Evolutionary conservation across 1,140 invertebrate species (phyloP), one percentile per base, ranked within the genome.

Genomic region (Zaprionus davidi): DNA sequence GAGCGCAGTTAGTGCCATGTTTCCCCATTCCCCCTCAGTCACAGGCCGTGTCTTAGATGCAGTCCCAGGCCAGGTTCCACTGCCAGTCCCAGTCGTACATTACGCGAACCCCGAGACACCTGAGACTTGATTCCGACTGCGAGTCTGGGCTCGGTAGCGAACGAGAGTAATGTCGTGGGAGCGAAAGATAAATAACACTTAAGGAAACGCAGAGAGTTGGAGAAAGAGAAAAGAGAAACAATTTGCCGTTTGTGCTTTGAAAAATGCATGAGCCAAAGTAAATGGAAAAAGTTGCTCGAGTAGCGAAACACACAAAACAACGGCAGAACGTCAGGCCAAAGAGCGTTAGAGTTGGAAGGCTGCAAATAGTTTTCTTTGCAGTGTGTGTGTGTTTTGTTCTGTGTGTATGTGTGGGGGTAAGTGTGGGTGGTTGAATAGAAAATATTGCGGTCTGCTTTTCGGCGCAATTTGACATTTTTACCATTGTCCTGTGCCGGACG

Each of bases 221-320:
- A n/a, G 12, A 44, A 7, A 55, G 15, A 24, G 15, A 17, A 58
- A 36, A 74, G 53, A 90, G 85, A 90, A 90, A 90, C 85, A 90
- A 90, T 90, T 90, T 90, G 85, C 85, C 86, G 85, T 85, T 90
- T 90, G 82, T 82, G 81, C 81, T 82, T 90, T 90, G 85, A 90
- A 90, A 90, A 90, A 90, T 90, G 85, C 81, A 90, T 90, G 85
- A 90, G 81, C 81, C 76, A 85, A 90, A 85, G 81, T 90, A 90
- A 90, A 90, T 90, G 85, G 85, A 90, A 90, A 90, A 88, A 90
- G 86, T 90, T 90, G 77, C 74, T 51, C 70, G 70, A 82, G 79
- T 76, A 78, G 77, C 69, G 78, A 78, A 88, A 80, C 77, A 87
- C 71, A 88, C 49, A 77, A 79, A 71, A 71, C 71, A 88, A 78